Evolutionary conservation across 2,797 vertebrate genomes (phyloP).

Genomic region (Schizopygopsis malacanthus): DNA sequence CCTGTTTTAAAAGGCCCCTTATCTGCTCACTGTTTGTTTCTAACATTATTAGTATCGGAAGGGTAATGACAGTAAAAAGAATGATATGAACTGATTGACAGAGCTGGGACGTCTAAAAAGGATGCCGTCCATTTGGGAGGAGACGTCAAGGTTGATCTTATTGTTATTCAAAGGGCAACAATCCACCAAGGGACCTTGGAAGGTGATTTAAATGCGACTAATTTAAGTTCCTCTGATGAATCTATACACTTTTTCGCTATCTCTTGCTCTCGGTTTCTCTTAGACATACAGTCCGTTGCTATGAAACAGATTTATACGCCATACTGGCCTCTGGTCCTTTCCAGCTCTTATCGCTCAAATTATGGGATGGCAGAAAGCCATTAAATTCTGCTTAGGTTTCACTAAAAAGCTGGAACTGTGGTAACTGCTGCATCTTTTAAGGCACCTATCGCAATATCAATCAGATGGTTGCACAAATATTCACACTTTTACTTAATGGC

Average conservation of each 20-base stretch:
- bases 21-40: conserved; percentile 72
- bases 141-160: conserved; percentile 47
- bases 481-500: conserved; percentile 44
- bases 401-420: conserved; percentile 76
- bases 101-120: conserved; percentile 73
- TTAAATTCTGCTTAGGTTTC: conserved; percentile 85
- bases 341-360: conserved; percentile 76
- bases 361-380: conserved; percentile 79
- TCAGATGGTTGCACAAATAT: conserved; percentile 60
- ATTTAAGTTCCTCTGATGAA: conserved; percentile 69
- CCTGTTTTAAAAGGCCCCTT: conserved; percentile 79
- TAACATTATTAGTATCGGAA: conserved; percentile 83
- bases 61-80: conserved; percentile 73
- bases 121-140: conserved; percentile 68
- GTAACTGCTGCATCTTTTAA: conserved; percentile 71
- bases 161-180: conserved; percentile 73
- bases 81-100: conserved; percentile 74
- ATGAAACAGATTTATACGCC: conserved; percentile 80
- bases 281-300: conserved; percentile 65
- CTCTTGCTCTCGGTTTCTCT: conserved; percentile 22
- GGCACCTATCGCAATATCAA: conserved; percentile 60
- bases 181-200: conserved; percentile 63
- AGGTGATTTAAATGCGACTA: conserved; percentile 71
- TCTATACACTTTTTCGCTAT: conserved; percentile 53
- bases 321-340: conserved; percentile 77